Conservation (phyloP, 2,113 vertebrate genomes). For the Trogon melanurus region DNA sequence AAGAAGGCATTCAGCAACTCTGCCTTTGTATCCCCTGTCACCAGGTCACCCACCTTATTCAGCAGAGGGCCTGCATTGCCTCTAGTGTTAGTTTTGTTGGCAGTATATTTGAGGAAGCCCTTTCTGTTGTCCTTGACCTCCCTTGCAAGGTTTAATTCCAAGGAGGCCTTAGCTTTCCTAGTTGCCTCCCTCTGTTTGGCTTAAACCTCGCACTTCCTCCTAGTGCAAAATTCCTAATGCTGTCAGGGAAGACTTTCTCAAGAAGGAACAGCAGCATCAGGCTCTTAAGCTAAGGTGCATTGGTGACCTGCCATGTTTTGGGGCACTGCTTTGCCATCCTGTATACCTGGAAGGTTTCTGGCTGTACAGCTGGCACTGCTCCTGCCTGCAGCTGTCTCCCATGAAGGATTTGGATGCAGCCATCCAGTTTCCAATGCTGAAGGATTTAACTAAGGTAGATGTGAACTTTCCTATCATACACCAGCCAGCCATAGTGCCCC, state of each 20-base stretch:
- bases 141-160: too few relatives aligned
- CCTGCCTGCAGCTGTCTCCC: background rate
- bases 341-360: background rate
- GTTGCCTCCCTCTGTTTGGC: background rate
- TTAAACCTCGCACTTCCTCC: background rate
- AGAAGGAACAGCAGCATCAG: background rate
- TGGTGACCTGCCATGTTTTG: background rate
- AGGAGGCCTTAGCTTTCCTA: too few relatives aligned
- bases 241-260: background rate
- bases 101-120: too few relatives aligned
- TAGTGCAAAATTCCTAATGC: background rate
- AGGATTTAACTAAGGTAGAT: background rate
- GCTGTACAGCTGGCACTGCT: background rate
- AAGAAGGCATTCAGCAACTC: too few relatives aligned
- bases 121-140: too few relatives aligned
- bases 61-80: too few relatives aligned
- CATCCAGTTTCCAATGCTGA: accelerated
- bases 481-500: background rate
- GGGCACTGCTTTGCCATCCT: accelerated
- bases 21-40: too few relatives aligned
- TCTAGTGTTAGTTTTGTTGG: too few relatives aligned
- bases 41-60: too few relatives aligned
- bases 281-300: background rate
- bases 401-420: background rate
- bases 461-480: background rate